Evolutionary conservation across 2,888 invertebrate genomes (phyloP), one percentile per base, ranked within the genome.

Genomic region (Aporophyla nigra): DNA sequence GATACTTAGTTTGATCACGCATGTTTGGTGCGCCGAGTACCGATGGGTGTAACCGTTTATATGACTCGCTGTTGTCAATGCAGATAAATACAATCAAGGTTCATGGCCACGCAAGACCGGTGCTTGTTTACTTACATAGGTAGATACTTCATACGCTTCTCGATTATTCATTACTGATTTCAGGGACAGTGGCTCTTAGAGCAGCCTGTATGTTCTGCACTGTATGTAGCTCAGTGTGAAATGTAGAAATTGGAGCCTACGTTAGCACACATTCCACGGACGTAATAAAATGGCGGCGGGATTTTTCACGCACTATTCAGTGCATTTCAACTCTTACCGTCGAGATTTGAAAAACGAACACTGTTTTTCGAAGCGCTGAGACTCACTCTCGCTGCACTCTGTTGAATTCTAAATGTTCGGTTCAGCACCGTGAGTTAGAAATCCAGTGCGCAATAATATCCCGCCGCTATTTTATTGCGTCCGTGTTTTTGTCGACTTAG

Each of bases 51-150:
- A 40, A 49, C 56, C 33, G n/a, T 74, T 74, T 4, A 33, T 12
- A 51, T 14, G 40, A 40, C 21, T 56, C n/a, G 9, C 16, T 46
- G n/a, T 9, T 72, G 1, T 33, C 14, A 27, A 33, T 33, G 49
- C 27, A 49, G 5, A 27, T 27, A 65, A 49, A 19, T 49, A 27
- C 19, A 53, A 53, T 27, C 49, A 51, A n/a, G 10, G 16, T 27
- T 21, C n/a, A 58, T 3, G 9, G 58, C 19, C 40, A 43, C 9
- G 24, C 9, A 19, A 27, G 24, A 40, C 24, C 33, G n/a, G 27
- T 51, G 75, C 9, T 51, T 61, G 19, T 19, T 74, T 43, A 59
- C 74, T 69, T 71, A 67, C 58, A 67, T 19, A 56, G 53, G n/a
- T 19, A 56, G 53, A 16, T 24, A 71, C 43, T 54, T 74, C 74